Percentiles rank a stretch among this genome's conserved stretches.
phyloP scores from a whole-genome alignment of 2,113 vertebrate species.

The Chamaea fasciata region DNA sequence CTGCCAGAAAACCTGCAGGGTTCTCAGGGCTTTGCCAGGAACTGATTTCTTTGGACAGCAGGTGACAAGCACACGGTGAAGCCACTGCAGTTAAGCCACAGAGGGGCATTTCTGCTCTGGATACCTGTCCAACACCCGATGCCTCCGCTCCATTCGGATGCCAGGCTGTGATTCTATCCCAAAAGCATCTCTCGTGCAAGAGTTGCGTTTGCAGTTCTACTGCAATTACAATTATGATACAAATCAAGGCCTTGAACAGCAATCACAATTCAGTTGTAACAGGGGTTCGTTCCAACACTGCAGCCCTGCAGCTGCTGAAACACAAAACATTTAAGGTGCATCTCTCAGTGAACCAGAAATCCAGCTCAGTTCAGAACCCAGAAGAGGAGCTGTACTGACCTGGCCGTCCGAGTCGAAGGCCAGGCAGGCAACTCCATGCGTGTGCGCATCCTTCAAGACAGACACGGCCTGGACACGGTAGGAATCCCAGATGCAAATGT shows the following conservation, averaged over 20 bases:
- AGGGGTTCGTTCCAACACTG: not conserved
- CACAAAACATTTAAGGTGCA: not conserved
- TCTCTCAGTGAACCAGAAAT: not conserved
- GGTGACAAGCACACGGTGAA: not conserved
- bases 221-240: accelerated
- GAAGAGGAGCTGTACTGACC: conserved; percentile 71
- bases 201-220: not conserved
- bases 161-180: not conserved
- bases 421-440: conserved; percentile 92
- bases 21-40: not conserved
- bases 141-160: not conserved
- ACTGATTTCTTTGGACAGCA: not conserved
- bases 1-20: not conserved
- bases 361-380: not conserved
- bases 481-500: conserved; percentile 94
- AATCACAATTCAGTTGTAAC: not conserved
- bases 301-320: not conserved
- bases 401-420: conserved; percentile 92
- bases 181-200: not conserved
- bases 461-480: conserved; percentile 88
- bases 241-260: not conserved
- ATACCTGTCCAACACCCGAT: not conserved
- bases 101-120: not conserved
- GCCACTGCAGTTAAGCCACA: not conserved
- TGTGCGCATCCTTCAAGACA: conserved; percentile 92